Evolutionary conservation across 2,113 vertebrate genomes (phyloP).

Genomic region (Myotis brandtii): DNA sequence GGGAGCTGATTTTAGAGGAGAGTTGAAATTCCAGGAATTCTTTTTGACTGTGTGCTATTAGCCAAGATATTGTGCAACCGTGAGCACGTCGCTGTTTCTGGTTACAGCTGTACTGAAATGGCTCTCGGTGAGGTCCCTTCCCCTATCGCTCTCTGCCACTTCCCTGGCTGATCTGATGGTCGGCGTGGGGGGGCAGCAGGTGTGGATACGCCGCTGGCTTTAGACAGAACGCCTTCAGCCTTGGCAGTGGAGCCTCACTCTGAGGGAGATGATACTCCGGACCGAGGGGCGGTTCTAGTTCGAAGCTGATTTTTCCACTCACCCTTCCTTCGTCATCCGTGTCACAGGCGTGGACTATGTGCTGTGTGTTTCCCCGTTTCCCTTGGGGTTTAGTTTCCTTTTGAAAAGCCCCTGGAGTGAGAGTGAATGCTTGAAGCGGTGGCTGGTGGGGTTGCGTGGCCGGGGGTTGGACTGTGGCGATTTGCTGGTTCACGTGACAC

Average conservation of each 20-base stretch:
- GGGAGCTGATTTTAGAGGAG: neutral
- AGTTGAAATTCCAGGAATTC: slow-evolving; percentile 14
- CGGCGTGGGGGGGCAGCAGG: neutral
- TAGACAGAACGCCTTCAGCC: neutral
- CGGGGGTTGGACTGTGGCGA: too few relatives aligned
- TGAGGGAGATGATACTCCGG: neutral
- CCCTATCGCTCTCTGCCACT: neutral
- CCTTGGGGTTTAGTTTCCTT: neutral
- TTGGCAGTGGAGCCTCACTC: neutral
- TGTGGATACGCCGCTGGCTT: neutral
- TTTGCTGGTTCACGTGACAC: slow-evolving; percentile 10
- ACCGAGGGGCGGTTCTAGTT: neutral
- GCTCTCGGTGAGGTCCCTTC: neutral
- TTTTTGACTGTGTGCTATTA: neutral
- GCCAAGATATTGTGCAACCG: neutral
- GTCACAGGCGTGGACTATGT: neutral
- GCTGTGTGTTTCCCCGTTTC: neutral
- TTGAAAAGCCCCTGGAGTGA: neutral
- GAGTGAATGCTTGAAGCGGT: neutral
- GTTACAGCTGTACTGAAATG: neutral
- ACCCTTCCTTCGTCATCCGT: neutral
- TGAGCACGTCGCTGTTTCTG: neutral
- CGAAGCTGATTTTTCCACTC: neutral
- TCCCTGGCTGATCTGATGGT: neutral
- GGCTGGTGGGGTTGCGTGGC: neutral